These are phyloP conservation scores for Chamaetylas fuelleborni DNA, from an alignment of 2,113 vertebrate genomes.

Conservation along the genomic window DNA sequence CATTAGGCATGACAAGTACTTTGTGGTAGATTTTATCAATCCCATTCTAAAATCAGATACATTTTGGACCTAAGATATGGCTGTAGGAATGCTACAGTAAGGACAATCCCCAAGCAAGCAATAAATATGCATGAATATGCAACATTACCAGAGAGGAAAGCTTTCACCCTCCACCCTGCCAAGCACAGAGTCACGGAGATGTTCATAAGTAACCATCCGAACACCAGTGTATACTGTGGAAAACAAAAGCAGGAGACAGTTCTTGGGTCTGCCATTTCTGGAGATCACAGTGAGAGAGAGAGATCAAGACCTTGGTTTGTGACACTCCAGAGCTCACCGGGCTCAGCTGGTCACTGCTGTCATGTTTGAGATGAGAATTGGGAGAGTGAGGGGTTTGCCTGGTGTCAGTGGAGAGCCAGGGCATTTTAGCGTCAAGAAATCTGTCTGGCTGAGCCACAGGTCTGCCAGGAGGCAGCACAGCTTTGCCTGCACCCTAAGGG, in stretches of 20 bases:
- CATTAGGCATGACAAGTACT: not conserved
- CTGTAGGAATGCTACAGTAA: not conserved
- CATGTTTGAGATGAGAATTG: accelerated
- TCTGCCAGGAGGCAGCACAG: not conserved
- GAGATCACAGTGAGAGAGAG: not conserved
- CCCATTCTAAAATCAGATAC: not conserved
- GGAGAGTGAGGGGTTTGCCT: not conserved
- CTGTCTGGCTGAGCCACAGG: not conserved
- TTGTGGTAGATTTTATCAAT: not conserved
- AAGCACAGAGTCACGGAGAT: conserved; percentile 80
- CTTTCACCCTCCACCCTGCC: conserved; percentile 73
- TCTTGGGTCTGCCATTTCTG: not conserved
- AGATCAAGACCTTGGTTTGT: not conserved
- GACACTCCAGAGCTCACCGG: not conserved
- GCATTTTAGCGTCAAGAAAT: not conserved
- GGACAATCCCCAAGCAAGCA: not conserved
- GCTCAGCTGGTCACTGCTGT: not conserved
- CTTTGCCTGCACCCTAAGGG: not conserved
- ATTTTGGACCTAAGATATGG: not conserved
- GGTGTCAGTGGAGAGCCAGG: not conserved
- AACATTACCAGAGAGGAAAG: conserved; percentile 83
- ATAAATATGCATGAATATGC: not conserved
- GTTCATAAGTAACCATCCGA: conserved; percentile 83
- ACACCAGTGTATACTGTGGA: conserved; percentile 82
- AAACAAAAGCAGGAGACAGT: not conserved